A percentile compares a stretch with the other conserved stretches of the same genome.
These are phyloP conservation scores for Pluvialis apricaria DNA, from an alignment of 2,113 vertebrate genomes.

Conservation along the genomic window DNA sequence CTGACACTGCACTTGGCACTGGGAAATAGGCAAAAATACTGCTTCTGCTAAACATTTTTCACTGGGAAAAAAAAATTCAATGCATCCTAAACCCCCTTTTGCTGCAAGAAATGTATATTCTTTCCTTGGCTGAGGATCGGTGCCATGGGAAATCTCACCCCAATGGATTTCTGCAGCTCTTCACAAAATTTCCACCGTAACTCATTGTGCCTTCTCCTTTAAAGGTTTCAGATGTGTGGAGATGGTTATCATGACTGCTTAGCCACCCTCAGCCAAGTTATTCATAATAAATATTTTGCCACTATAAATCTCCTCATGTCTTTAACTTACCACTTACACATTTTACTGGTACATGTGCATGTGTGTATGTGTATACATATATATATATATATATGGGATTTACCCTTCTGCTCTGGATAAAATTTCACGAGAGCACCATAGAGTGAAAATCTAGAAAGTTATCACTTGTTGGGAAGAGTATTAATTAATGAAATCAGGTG, in stretches of 20 bases:
- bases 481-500: background rate
- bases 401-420: background rate
- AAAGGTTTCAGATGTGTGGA: background rate
- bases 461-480: background rate
- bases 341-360: background rate
- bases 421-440: background rate
- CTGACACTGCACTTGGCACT: background rate
- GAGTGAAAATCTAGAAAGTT: background rate
- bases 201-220: background rate
- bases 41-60: background rate
- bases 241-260: background rate
- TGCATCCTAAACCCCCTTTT: background rate
- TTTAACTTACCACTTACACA: background rate
- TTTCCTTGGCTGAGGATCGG: background rate
- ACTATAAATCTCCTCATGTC: background rate
- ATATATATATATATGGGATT: background rate
- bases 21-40: background rate
- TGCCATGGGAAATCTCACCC: background rate
- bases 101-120: background rate
- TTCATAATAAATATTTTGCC: background rate
- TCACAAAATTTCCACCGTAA: background rate
- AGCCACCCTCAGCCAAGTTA: background rate
- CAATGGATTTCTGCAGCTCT: background rate
- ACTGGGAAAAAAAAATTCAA: background rate
- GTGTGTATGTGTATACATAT: background rate